These are phyloP conservation scores for Philantomba maxwellii DNA, from an alignment of 2,113 vertebrate species.

Conservation along the genomic window DNA sequence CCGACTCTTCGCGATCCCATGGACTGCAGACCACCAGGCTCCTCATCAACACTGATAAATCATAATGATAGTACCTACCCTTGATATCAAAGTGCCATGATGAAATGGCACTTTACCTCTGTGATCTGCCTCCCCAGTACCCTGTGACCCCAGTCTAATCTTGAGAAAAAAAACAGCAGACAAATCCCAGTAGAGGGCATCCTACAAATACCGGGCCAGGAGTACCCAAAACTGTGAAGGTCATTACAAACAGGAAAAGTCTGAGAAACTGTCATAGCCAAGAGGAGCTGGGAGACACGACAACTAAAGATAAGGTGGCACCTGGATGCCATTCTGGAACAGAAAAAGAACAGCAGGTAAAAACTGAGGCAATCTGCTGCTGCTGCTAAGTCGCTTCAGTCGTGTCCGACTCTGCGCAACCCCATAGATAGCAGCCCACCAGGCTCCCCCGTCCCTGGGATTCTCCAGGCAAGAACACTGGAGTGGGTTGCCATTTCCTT, in stretches of 20 bases:
- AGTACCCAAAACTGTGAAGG: background rate
- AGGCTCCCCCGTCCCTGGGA: no score
- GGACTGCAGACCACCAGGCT: no score
- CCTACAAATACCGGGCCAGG: background rate
- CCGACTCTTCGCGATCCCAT: no score
- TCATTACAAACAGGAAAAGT: background rate
- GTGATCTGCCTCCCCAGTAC: background rate
- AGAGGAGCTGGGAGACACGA: background rate
- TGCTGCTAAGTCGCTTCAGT: fast-evolving
- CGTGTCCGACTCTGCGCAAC: fast-evolving
- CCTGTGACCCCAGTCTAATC: background rate
- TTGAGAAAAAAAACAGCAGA: background rate
- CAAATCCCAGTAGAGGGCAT: background rate
- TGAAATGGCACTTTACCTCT: background rate
- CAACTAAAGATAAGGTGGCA: background rate
- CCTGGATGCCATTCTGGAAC: background rate
- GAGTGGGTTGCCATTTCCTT: no score
- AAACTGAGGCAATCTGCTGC: background rate
- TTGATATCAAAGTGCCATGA: background rate
- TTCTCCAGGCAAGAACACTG: no score
- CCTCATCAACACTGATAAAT: background rate
- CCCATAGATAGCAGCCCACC: no score
- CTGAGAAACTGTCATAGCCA: background rate
- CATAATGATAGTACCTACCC: background rate
- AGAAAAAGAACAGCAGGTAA: background rate